Evolutionary conservation across 2,888 invertebrate species (phyloP), one percentile per base, ranked within the genome.

Genomic region (Drosophila birchii): DNA sequence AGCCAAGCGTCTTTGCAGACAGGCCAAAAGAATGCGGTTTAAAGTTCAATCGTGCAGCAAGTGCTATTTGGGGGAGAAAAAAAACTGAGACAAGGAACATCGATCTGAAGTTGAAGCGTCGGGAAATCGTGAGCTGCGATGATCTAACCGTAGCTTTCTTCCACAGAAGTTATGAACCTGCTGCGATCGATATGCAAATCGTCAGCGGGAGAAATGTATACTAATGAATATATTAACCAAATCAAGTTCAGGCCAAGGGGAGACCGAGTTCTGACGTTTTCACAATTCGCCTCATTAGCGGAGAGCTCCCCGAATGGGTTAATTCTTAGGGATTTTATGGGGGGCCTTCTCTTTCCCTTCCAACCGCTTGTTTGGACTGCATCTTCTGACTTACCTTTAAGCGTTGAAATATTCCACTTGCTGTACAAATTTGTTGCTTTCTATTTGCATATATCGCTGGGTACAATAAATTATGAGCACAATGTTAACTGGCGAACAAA

Each of bases 31-130:
- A 90, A 85, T 90, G 83, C 75, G 81, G 84, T 80, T 88, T 88
- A 90, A 91, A 89, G 79, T 91, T 91, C 90, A 90, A 87, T 82
- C 81, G 82, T 81, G 76, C 69, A 78, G 81, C 78, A 81, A 81
- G 80, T 84, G 77, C 63, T 76, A 75, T 85, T 82, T 76, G 34
- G 39, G 62, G 57, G 47, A 20, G 20, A 49, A 34, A 51, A 51
- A 51, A 51, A 51, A 51, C 34, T 11, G 23, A 38, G 34, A 36
- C 51, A 47, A 59, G 57, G 62, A 53, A 60, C 67, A 60, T 59
- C 29, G 69, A 57, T 49, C 34, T 26, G 16, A 16, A 29, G 29
- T 34, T 1, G 44, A 23, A 53, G 23, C 32, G 20, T 51, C 20
- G 36, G 53, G 23, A 60, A 72, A 71, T 54, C 70, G 74, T 71